Evolutionary conservation across 1,140 invertebrate genomes (phyloP).

Genomic region (Camponotus vicinus): DNA sequence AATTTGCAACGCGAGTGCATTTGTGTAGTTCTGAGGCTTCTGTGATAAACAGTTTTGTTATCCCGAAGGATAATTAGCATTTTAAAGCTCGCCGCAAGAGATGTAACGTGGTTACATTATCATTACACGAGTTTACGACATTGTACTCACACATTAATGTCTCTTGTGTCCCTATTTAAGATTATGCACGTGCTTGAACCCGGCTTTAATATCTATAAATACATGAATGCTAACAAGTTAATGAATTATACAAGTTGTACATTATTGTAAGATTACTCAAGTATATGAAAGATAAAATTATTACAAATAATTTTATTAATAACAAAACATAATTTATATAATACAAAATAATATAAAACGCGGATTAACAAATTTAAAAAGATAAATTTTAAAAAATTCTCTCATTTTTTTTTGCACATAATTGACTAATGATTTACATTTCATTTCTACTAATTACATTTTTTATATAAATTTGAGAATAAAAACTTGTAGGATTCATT

Average conservation of each 20-base stretch:
- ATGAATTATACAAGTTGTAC: neutral
- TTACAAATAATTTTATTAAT: too few relatives aligned
- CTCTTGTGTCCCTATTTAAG: neutral
- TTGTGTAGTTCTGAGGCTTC: neutral
- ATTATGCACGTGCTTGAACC: conserved; percentile 4
- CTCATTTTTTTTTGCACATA: neutral
- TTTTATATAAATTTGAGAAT: neutral
- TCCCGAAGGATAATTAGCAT: conserved; percentile 30
- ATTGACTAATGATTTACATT: neutral
- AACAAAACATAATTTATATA: too few relatives aligned
- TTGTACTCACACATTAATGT: conserved; percentile 22
- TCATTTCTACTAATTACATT: neutral
- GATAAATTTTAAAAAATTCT: neutral
- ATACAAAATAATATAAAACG: neutral
- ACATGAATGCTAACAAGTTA: neutral
- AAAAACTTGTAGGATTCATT: too few relatives aligned
- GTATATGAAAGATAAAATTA: too few relatives aligned
- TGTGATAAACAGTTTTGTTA: conserved; percentile 1
- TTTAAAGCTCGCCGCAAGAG: neutral
- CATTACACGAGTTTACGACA: conserved; percentile 23
- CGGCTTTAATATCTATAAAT: neutral
- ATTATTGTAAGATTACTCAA: neutral
- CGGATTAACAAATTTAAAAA: neutral
- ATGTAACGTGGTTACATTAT: conserved; percentile 25
- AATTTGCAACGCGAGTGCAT: neutral